These are phyloP conservation scores for Thunnus thynnus DNA, from an alignment of 2,113 vertebrate species.

Conservation along the genomic window DNA sequence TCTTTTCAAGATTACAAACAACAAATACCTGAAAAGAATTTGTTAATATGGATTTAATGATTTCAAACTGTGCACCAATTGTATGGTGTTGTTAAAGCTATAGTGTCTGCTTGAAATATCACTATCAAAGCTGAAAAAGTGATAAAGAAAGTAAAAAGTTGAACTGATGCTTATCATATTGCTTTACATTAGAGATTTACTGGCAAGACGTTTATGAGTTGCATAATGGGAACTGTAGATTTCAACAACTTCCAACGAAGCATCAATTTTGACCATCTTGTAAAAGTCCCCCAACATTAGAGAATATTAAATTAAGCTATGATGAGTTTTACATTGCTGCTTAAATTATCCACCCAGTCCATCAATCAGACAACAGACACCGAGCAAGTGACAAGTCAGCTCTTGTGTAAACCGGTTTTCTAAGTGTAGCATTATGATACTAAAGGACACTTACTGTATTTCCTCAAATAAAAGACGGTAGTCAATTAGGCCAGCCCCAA, in stretches of 20 bases:
- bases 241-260: not conserved
- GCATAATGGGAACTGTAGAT: not conserved
- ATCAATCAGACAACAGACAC: not conserved
- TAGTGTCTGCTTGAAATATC: not conserved
- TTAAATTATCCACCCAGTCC: not conserved
- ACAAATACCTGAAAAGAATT: not conserved
- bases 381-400: not conserved
- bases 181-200: too few relatives aligned
- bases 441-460: not conserved
- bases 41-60: too few relatives aligned
- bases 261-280: too few relatives aligned
- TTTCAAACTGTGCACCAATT: not conserved
- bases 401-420: not conserved
- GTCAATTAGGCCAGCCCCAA: too few relatives aligned
- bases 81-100: not conserved
- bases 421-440: not conserved
- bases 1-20: not conserved
- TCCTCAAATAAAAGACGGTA: too few relatives aligned
- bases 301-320: not conserved
- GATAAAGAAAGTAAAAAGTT: not conserved
- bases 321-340: not conserved
- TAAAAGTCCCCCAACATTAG: not conserved
- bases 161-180: conserved; percentile 30
- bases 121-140: not conserved
- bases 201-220: too few relatives aligned